phyloP scores from a whole-genome alignment of 2,113 vertebrate genomes.

The Pelmatolapia mariae region DNA sequence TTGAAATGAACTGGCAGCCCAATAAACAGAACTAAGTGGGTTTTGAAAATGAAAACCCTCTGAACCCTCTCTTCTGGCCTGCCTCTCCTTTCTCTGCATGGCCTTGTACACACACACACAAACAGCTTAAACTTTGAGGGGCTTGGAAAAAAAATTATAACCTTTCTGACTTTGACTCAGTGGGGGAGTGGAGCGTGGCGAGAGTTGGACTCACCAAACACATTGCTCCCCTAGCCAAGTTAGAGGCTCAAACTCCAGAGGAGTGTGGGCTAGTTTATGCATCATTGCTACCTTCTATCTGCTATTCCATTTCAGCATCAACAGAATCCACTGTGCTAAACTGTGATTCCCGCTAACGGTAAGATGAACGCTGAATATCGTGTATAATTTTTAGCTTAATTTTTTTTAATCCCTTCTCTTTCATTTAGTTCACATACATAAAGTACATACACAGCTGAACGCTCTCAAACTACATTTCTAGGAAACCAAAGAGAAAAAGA shows the following conservation, averaged over 20 bases:
- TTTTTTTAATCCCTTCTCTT: slow-evolving; percentile 22
- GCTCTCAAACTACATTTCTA: slow-evolving; percentile 35
- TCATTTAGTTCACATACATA: slow-evolving; percentile 24
- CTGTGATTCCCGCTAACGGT: neutral
- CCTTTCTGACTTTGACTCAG: slow-evolving; percentile 45
- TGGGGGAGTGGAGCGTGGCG: neutral
- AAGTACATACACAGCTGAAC: neutral
- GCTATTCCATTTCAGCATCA: neutral
- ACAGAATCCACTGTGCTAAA: neutral
- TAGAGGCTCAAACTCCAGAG: neutral
- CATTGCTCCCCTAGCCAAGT: slow-evolving; percentile 22
- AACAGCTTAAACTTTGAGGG: slow-evolving; percentile 38
- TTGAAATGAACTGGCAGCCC: slow-evolving; percentile 43
- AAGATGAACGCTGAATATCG: slow-evolving; percentile 24
- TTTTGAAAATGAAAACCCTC: slow-evolving; percentile 31
- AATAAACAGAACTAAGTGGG: slow-evolving; percentile 44
- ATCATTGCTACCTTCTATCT: neutral
- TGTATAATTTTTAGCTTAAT: slow-evolving; percentile 30
- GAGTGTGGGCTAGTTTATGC: neutral
- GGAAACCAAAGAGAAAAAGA: slow-evolving; percentile 24
- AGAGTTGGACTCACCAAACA: slow-evolving; percentile 32
- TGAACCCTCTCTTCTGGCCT: neutral
- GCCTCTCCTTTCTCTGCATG: slow-evolving; percentile 10
- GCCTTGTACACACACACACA: neutral
- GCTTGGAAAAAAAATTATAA: slow-evolving; percentile 54